Percentiles rank a stretch among this genome's conserved stretches.
Evolutionary conservation across 1,140 invertebrate species (phyloP).

Genomic region (Gyrodactylus bullatarudis): DNA sequence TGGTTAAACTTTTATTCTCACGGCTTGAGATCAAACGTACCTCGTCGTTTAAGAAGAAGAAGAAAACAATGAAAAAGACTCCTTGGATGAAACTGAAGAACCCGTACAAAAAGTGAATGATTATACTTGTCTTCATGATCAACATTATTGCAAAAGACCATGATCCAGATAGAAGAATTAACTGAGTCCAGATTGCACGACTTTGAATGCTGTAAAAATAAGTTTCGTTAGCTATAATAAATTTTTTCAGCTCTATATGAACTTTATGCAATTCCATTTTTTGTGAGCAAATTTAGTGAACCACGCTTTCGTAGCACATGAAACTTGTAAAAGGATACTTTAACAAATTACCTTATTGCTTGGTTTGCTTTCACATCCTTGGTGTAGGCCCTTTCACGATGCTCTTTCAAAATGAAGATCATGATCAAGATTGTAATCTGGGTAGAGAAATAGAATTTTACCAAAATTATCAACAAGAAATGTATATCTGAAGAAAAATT

Average conservation of each 20-base stretch:
- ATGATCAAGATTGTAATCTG: conserved; percentile 19
- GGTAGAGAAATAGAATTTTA: conserved; percentile 6
- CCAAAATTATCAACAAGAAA: neutral
- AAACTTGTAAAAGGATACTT: too few relatives aligned
- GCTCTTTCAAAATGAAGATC: conserved; percentile 22
- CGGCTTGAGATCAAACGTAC: conserved; percentile 9
- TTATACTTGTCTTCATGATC: conserved; percentile 13
- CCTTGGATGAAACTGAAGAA: conserved; percentile 16
- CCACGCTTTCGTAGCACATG: too few relatives aligned
- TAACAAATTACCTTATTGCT: too few relatives aligned
- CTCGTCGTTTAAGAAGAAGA: conserved; percentile 16
- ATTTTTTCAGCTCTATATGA: too few relatives aligned
- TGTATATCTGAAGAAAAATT: conserved; percentile 1
- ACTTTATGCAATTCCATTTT: too few relatives aligned
- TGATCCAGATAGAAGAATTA: conserved; percentile 14
- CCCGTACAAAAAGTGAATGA: conserved; percentile 18
- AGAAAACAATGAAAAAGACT: conserved; percentile 16
- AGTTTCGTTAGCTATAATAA: too few relatives aligned
- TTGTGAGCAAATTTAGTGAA: too few relatives aligned
- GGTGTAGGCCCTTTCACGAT: conserved; percentile 21
- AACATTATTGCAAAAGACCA: conserved; percentile 18
- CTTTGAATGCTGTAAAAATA: conserved; percentile 18
- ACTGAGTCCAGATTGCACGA: conserved; percentile 18
- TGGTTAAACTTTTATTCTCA: neutral
- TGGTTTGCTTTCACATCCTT: conserved; percentile 21